Evolutionary conservation across 2,888 invertebrate genomes (phyloP).

Genomic region (Pheosia gnoma): DNA sequence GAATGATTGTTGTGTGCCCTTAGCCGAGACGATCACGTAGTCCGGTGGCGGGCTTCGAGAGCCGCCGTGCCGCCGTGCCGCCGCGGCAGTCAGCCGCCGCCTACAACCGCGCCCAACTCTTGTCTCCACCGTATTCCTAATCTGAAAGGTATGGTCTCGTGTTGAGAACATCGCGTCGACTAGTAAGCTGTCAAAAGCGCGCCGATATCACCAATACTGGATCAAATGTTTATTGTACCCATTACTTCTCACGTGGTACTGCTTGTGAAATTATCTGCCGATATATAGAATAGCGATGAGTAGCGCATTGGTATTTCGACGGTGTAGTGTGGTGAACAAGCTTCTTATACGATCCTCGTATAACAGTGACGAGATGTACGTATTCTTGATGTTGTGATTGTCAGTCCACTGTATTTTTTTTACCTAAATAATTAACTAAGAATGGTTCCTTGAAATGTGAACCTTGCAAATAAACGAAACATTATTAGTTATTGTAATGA

Average conservation of each 20-base stretch:
- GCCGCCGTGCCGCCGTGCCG: conserved; percentile 43
- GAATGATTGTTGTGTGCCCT: conserved; percentile 57
- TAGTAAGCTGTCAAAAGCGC: conserved; percentile 37
- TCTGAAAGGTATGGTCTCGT: conserved; percentile 62
- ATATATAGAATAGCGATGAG: conserved; percentile 38
- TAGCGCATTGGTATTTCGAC: conserved; percentile 31
- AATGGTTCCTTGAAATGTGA: not conserved
- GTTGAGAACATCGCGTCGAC: conserved; percentile 49
- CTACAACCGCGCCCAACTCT: conserved; percentile 48
- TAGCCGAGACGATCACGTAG: conserved; percentile 62
- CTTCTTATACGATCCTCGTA: not conserved
- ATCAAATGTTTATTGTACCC: conserved; percentile 53
- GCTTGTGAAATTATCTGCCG: conserved; percentile 42
- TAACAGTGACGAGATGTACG: not conserved
- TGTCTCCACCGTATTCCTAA: conserved; percentile 67
- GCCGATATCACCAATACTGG: conserved; percentile 46
- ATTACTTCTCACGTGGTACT: conserved; percentile 44
- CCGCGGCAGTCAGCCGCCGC: conserved; percentile 55
- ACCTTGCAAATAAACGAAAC: too few species aligned
- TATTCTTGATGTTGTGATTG: conserved; percentile 13
- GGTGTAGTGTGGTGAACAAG: conserved; percentile 20
- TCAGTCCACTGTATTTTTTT: not conserved
- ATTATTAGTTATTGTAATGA: too few species aligned
- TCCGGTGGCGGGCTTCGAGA: conserved; percentile 40
- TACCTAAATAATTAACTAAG: not conserved